Conservation (phyloP, 2,797 vertebrate genomes). For the Craterocephalus amniculus region DNA sequence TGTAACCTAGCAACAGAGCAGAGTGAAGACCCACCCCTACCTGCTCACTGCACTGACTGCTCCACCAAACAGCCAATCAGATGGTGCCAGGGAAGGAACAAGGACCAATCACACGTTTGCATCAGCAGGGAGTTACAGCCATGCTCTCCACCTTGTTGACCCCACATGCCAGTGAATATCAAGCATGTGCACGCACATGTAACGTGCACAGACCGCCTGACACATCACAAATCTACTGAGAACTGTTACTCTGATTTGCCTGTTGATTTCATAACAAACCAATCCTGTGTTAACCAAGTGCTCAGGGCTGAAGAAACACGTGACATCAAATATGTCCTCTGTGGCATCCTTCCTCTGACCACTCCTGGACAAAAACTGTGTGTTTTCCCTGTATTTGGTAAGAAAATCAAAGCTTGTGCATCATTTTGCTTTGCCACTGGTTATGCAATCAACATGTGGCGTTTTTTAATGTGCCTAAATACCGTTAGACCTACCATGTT, state of each 20-base stretch:
- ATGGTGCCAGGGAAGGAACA: slow-evolving; percentile 46
- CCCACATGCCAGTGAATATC: slow-evolving; percentile 51
- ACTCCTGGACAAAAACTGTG: slow-evolving; percentile 15
- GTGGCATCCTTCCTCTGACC: slow-evolving; percentile 14
- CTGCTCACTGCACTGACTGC: slow-evolving; percentile 78
- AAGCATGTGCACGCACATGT: slow-evolving; percentile 11
- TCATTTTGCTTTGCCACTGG: slow-evolving; percentile 22
- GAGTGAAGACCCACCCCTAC: slow-evolving; percentile 81
- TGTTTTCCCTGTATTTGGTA: slow-evolving; percentile 17
- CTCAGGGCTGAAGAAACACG: slow-evolving; percentile 20
- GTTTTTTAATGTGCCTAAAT: background rate
- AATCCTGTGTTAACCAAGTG: slow-evolving; percentile 34
- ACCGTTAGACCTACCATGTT: slow-evolving; percentile 5
- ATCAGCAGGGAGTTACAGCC: slow-evolving; percentile 59
- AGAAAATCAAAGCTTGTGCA: slow-evolving; percentile 15
- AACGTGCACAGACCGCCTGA: slow-evolving; percentile 10
- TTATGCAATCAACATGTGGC: slow-evolving; percentile 23
- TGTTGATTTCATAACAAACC: slow-evolving; percentile 59
- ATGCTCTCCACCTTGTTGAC: slow-evolving; percentile 67
- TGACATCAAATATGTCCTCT: slow-evolving; percentile 21
- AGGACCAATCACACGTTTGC: slow-evolving; percentile 67
- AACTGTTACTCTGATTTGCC: slow-evolving; percentile 31
- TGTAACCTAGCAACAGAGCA: slow-evolving; percentile 89
- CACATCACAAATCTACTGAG: slow-evolving; percentile 42
- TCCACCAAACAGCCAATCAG: slow-evolving; percentile 74